These are phyloP conservation scores for Drosophila pseudoananassae DNA, from an alignment of 1,140 invertebrate species.

Conservation along the genomic window DNA sequence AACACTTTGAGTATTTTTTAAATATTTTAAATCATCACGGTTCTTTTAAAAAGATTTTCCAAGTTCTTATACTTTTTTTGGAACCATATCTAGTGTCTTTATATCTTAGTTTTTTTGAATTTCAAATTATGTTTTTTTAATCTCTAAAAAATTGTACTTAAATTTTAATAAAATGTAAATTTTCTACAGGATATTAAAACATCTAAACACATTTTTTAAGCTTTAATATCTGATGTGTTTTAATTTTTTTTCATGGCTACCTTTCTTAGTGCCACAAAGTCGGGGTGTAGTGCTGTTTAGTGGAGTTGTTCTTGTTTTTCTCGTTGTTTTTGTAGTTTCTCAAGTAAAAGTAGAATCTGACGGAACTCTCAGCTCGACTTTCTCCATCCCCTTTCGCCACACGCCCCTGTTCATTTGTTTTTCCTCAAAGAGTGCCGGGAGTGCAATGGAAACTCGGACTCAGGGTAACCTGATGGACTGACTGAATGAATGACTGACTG, in stretches of 20 bases:
- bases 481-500: conserved; percentile 12
- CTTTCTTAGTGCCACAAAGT: conserved; percentile 41
- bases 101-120: background rate
- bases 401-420: conserved; percentile 22
- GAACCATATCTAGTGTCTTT: too few species aligned
- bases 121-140: background rate
- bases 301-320: conserved; percentile 22
- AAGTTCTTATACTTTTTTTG: too few species aligned
- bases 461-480: conserved; percentile 37
- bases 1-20: too few species aligned
- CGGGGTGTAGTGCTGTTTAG: conserved; percentile 27
- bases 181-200: background rate
- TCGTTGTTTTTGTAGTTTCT: background rate
- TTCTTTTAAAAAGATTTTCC: too few species aligned
- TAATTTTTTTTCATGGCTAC: background rate
- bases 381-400: background rate
- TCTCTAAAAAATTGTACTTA: background rate
- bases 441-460: conserved; percentile 36
- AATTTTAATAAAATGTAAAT: background rate
- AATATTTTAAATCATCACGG: too few species aligned
- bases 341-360: conserved; percentile 24
- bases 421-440: conserved; percentile 40
- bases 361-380: conserved; percentile 6
- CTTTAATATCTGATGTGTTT: background rate
- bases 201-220: background rate